Conservation (phyloP, 2,888 invertebrate species). For the Mylabris sibirica region DNA sequence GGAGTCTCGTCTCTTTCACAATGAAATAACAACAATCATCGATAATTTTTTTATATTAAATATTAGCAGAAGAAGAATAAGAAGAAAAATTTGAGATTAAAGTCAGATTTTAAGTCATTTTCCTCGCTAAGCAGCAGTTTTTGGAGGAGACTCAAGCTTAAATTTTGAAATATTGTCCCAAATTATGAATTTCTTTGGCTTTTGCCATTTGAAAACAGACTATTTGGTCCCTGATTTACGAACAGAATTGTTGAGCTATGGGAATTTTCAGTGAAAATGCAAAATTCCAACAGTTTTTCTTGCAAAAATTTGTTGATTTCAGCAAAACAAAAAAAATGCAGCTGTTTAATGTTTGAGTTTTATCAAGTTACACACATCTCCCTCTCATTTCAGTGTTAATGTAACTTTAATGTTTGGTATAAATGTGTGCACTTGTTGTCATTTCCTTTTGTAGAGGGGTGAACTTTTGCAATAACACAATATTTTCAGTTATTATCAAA, state of each 20-base stretch:
- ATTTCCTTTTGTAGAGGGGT: slow-evolving; percentile 43
- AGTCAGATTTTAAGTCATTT: too few species aligned
- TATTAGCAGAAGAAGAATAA: not conserved
- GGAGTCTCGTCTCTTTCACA: slow-evolving; percentile 37
- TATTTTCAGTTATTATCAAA: too few species aligned
- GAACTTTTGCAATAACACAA: slow-evolving; percentile 32
- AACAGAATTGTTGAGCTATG: too few species aligned
- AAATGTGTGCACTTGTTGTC: slow-evolving; percentile 55
- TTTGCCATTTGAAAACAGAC: too few species aligned
- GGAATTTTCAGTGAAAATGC: too few species aligned
- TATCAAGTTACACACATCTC: slow-evolving; percentile 57
- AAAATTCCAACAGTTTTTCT: not conserved
- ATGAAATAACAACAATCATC: slow-evolving; percentile 16
- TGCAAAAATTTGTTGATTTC: not conserved
- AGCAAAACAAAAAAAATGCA: slow-evolving; percentile 14
- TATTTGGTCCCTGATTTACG: too few species aligned
- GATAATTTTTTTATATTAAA: not conserved
- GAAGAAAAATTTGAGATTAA: not conserved
- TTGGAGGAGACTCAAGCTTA: too few species aligned
- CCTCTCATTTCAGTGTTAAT: slow-evolving; percentile 58
- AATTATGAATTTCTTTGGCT: too few species aligned
- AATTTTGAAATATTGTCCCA: too few species aligned
- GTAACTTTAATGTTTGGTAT: slow-evolving; percentile 53
- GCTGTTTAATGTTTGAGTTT: slow-evolving; percentile 47
- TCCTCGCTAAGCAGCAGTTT: too few species aligned